Base-by-base conservation (phyloP, 2,888 invertebrate genomes). In the Meta bourneti region DNA sequence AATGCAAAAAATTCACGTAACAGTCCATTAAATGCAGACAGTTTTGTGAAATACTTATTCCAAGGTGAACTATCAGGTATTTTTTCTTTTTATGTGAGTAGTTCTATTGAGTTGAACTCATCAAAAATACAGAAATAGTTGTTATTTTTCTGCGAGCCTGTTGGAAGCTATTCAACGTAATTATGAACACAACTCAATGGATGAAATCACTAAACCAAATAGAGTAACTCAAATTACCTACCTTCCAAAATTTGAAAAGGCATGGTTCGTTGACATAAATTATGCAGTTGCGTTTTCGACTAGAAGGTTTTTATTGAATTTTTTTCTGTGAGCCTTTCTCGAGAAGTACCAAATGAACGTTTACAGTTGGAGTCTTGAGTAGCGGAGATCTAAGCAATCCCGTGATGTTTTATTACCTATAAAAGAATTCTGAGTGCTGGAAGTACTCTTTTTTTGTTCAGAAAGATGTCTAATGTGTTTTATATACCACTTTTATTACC, bases 341-440 rank as follows among this genome's bases (percentile, higher is more conserved):
- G 54, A 52, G 20, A 83, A 72, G 20, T 20, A 19, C 70, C 52
- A 13, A 83, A 83, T 74, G 74, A 74, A 72, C 72, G 34, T 34
- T 72, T 19, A 52, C 83, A 71, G 52, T 48, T 74, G 34, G 48
- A 83, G n/a, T 49, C 16, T 61, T 20, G 11, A 82, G 8, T 8
- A 71, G n/a, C 51, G 20, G 48, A 75, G 9, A 48, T 78, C 20
- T 52, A 34, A 80, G 52, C 54, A 80, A 71, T 88, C 61, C 48
- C 19, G 54, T 7, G 19, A 69, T 75, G 81, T 88, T 88, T 88
- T 88, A 88, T 88, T 88, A 74, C 61, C 88, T 54, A 88, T 88
- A 88, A 88, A 88, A 88, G 87, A 20, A 81, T 61, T 51, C n/a
- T 34, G 54, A 75, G 48, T 72, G 20, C 52, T 20, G 49, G 74